These are phyloP conservation scores for Tetramorium bicarinatum DNA, from an alignment of 2,888 invertebrate species.

Conservation along the genomic window DNA sequence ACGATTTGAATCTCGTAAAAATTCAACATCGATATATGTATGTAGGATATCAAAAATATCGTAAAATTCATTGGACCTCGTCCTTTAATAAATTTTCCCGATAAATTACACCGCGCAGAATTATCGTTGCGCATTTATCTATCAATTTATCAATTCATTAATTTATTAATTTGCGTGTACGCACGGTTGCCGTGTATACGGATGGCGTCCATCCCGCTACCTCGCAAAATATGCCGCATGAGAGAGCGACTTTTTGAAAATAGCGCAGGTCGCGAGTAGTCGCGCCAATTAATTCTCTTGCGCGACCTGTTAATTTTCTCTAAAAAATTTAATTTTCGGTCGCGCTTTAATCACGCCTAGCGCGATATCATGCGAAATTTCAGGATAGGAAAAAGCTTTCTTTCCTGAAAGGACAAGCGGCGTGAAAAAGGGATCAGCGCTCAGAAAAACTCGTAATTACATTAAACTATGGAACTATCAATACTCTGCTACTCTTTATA, in stretches of 20 bases:
- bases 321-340: conserved; percentile 52
- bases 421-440: conserved; percentile 11
- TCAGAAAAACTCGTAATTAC: conserved; percentile 28
- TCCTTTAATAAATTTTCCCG: conserved; percentile 8
- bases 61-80: background rate
- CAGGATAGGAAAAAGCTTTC: conserved; percentile 18
- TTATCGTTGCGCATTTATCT: conserved; percentile 40
- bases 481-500: background rate
- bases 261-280: conserved; percentile 41
- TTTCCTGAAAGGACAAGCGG: conserved; percentile 4
- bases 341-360: conserved; percentile 54
- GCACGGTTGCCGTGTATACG: background rate
- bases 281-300: conserved; percentile 54
- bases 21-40: background rate
- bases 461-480: conserved; percentile 26
- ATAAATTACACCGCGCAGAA: conserved; percentile 17
- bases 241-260: conserved; percentile 47
- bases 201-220: conserved; percentile 14
- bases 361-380: conserved; percentile 56
- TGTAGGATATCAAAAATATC: background rate
- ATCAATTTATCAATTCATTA: conserved; percentile 48
- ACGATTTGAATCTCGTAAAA: background rate
- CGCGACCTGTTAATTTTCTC: conserved; percentile 52
- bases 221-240: conserved; percentile 32
- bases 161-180: conserved; percentile 43